Conservation (phyloP, 2,113 vertebrate species). For the Uria lomvia region DNA sequence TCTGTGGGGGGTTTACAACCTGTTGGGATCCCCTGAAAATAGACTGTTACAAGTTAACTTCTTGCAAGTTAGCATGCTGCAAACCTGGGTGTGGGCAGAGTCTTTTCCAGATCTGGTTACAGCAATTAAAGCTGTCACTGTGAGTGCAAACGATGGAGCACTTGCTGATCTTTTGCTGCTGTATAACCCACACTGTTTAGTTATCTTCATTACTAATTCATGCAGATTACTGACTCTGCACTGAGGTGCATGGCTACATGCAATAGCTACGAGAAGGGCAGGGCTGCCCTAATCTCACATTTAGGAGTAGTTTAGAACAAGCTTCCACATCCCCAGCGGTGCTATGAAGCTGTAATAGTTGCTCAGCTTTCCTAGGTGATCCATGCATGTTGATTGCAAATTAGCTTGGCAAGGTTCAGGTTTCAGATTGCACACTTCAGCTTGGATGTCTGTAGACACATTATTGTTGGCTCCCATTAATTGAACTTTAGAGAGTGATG, state of each 20-base stretch:
- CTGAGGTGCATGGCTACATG: background rate
- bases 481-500: background rate
- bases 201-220: background rate
- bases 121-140: background rate
- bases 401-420: background rate
- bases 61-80: background rate
- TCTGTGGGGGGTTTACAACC: background rate
- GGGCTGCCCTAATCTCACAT: background rate
- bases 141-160: background rate
- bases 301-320: background rate
- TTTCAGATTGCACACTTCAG: background rate
- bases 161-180: background rate
- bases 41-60: background rate
- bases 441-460: background rate
- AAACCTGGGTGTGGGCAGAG: background rate
- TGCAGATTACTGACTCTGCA: background rate
- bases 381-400: background rate
- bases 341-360: background rate
- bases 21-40: background rate
- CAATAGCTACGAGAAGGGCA: background rate
- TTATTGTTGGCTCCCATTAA: background rate
- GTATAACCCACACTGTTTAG: background rate
- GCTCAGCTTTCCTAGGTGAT: background rate
- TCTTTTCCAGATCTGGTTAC: background rate
- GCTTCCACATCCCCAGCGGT: background rate